Evolutionary conservation across 2,888 invertebrate genomes (phyloP).

Genomic region (Ariolimax columbianus): DNA sequence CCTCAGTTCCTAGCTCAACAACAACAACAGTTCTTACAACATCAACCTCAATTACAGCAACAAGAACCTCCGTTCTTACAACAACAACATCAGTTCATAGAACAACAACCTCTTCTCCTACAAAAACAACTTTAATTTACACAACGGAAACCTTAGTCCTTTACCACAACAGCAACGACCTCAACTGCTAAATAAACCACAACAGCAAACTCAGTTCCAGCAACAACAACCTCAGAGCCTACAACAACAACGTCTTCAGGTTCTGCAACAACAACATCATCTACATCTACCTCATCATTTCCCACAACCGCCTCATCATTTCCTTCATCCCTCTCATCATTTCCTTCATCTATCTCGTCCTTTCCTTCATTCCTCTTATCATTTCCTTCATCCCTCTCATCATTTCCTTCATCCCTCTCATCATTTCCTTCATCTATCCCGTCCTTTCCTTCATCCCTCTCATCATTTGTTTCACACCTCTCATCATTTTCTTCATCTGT

Average conservation of each 20-base stretch:
- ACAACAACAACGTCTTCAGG: not conserved
- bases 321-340: not conserved
- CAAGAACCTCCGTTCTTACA: too few relatives aligned
- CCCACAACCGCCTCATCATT: not conserved
- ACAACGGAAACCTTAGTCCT: too few relatives aligned
- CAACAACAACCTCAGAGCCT: not conserved
- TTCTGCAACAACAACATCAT: not conserved
- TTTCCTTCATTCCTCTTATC: not conserved
- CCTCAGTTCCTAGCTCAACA: too few relatives aligned
- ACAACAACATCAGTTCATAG: too few relatives aligned
- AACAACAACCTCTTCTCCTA: too few relatives aligned
- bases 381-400: not conserved
- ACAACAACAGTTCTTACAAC: too few relatives aligned
- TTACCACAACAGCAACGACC: too few relatives aligned
- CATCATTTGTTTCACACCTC: not conserved
- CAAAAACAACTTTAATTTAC: too few relatives aligned
- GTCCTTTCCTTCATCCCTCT: not conserved
- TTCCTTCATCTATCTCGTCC: not conserved
- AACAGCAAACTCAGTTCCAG: not conserved
- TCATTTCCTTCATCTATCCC: too few relatives aligned
- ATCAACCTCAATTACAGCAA: too few relatives aligned
- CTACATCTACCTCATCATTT: not conserved
- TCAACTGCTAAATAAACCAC: too few relatives aligned
- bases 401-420: not conserved
- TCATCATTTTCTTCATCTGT: too few relatives aligned